These are phyloP conservation scores for Furcula furcula DNA, from an alignment of 2,888 invertebrate species.

Conservation along the genomic window DNA sequence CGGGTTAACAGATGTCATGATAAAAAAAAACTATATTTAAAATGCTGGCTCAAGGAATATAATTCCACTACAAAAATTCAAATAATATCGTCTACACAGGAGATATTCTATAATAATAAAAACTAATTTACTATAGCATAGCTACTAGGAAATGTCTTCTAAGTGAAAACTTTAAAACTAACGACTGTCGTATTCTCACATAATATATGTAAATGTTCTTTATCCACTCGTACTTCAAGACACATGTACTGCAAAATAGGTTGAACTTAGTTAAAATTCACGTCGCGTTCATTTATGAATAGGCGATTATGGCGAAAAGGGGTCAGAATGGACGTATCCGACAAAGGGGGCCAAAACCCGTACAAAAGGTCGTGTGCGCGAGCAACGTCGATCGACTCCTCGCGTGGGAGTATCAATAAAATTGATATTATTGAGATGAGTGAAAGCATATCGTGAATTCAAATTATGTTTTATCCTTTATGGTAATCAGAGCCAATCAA, in stretches of 20 bases:
- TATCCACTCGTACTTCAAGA: constrained; percentile 21
- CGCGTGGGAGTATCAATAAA: constrained; percentile 5
- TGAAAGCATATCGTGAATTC: neutral
- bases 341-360: neutral
- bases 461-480: neutral
- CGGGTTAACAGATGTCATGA: no score
- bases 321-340: constrained; percentile 45
- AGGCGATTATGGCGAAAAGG: constrained; percentile 54
- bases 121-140: no score
- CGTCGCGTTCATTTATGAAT: constrained; percentile 49
- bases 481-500: no score
- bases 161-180: no score
- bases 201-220: constrained; percentile 9
- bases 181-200: constrained; percentile 3
- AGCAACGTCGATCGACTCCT: constrained; percentile 3
- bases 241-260: constrained; percentile 31
- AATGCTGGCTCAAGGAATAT: no score
- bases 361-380: constrained; percentile 29
- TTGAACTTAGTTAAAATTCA: constrained; percentile 51
- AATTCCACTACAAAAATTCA: no score
- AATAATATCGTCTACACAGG: no score
- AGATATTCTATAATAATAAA: no score
- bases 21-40: no score
- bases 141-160: no score
- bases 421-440: constrained; percentile 1